Evolutionary conservation across 2,113 vertebrate species (phyloP).

Genomic region (Tragulus kanchil): DNA sequence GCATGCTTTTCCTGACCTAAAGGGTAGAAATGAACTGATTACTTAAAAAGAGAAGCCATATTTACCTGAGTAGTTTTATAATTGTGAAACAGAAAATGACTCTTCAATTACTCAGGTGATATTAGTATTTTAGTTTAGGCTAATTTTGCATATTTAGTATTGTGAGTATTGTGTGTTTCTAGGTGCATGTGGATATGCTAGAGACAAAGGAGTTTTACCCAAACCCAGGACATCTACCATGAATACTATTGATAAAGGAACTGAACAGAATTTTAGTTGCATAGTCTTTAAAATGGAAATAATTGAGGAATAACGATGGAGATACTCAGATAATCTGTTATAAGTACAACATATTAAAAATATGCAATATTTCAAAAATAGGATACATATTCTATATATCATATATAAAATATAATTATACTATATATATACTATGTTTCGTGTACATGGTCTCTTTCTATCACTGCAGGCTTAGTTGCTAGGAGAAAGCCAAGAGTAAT

Average conservation of each 20-base stretch:
- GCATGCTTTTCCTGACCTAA: neutral
- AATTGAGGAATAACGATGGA: neutral
- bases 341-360: neutral
- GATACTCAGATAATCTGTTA: neutral
- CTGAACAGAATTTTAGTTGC: neutral
- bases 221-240: neutral
- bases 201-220: neutral
- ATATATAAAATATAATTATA: neutral
- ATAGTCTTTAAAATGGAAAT: neutral
- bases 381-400: neutral
- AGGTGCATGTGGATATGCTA: too few relatives aligned
- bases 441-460: neutral
- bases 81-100: neutral
- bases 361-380: neutral
- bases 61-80: neutral
- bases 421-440: neutral
- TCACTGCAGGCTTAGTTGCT: neutral
- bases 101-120: neutral
- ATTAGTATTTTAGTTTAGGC: neutral
- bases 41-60: neutral
- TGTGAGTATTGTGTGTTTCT: accelerated
- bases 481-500: neutral
- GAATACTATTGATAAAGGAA: neutral
- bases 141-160: neutral
- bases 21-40: neutral